Percentiles rank a stretch among this genome's conserved stretches.
These are phyloP conservation scores for Pedetes capensis DNA, from an alignment of 2,113 vertebrate species.

Conservation along the genomic window DNA sequence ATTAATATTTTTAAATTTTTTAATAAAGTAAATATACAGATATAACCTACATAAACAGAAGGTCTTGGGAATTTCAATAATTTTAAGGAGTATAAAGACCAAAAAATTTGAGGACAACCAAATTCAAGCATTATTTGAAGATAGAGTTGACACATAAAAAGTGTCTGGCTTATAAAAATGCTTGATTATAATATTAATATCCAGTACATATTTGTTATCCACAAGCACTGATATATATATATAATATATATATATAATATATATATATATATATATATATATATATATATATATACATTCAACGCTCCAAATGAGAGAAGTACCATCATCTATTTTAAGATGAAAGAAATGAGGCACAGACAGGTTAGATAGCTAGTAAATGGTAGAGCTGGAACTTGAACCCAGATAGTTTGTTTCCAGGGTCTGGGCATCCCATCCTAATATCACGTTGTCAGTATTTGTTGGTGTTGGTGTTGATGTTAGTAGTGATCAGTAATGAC, in stretches of 20 bases:
- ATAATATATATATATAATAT: not conserved
- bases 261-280: not conserved
- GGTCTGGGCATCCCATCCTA: not conserved
- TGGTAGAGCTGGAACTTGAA: not conserved
- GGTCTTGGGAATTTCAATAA: not conserved
- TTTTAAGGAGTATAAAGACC: not conserved
- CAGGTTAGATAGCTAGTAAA: not conserved
- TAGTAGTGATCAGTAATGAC: not conserved
- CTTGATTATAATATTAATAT: not conserved
- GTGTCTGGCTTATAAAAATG: not conserved
- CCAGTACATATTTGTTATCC: not conserved
- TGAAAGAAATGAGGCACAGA: not conserved
- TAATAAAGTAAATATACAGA: not conserved
- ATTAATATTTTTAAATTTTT: conserved; percentile 14
- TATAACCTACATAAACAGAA: not conserved
- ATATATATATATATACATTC: not conserved
- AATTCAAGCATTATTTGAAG: not conserved
- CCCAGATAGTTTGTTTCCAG: not conserved
- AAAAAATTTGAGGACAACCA: not conserved
- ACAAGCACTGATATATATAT: not conserved
- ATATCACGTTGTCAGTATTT: not conserved
- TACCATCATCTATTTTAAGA: not conserved
- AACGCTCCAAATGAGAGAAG: not conserved
- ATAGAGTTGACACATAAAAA: not conserved
- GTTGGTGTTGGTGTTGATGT: not conserved